Evolutionary conservation across 2,888 invertebrate species (phyloP).

Genomic region (Drosophila hamatofila): DNA sequence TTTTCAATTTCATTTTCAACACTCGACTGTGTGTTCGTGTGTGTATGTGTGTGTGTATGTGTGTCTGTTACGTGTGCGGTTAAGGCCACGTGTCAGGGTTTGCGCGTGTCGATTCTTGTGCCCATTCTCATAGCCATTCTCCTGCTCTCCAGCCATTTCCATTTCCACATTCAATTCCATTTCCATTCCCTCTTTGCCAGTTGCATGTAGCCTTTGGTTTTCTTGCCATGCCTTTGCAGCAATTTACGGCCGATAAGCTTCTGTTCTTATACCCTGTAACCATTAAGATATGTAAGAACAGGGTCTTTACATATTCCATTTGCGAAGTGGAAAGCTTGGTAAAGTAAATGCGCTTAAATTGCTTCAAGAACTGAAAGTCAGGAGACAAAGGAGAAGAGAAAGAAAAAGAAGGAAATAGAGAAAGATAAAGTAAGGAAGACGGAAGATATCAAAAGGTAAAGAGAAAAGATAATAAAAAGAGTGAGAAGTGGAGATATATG

Average conservation of each 20-base stretch:
- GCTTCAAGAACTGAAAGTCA: too few relatives aligned
- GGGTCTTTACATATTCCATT: background rate
- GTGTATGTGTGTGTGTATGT: constrained; percentile 22
- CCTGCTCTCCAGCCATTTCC: constrained; percentile 24
- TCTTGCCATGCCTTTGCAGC: constrained; percentile 56
- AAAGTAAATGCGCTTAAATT: too few relatives aligned
- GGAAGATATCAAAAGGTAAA: too few relatives aligned
- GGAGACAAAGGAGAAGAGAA: too few relatives aligned
- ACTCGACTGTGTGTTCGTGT: constrained; percentile 34
- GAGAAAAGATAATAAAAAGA: too few relatives aligned
- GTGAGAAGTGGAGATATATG: too few relatives aligned
- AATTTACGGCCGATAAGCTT: constrained; percentile 72
- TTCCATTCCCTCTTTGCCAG: constrained; percentile 51
- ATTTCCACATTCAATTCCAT: constrained; percentile 39
- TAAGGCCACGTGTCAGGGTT: constrained; percentile 73
- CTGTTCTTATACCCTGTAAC: constrained; percentile 29
- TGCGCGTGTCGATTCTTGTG: constrained; percentile 58
- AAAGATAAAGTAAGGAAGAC: too few relatives aligned
- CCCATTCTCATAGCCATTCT: constrained; percentile 20
- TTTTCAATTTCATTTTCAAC: constrained; percentile 79
- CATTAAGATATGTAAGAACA: background rate
- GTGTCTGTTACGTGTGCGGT: constrained; percentile 52
- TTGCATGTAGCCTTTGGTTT: constrained; percentile 57
- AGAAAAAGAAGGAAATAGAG: too few relatives aligned
- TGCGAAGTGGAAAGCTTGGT: background rate